phyloP scores from a whole-genome alignment of 1,140 invertebrate genomes.

The Procambarus clarkii region DNA sequence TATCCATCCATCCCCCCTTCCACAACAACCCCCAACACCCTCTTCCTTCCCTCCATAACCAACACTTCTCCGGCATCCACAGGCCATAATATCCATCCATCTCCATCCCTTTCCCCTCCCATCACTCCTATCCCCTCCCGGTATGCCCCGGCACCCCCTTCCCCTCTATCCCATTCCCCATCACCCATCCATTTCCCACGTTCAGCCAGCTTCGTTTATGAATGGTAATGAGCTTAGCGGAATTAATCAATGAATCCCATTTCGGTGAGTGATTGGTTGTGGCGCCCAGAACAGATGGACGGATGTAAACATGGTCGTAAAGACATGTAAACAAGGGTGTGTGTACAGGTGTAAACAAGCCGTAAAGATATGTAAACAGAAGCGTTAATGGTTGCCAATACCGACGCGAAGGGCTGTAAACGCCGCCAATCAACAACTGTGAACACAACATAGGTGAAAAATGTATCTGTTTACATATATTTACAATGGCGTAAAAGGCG shows the following conservation, averaged over 20 bases:
- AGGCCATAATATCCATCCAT: not conserved
- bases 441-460: not conserved
- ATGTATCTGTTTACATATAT: too few species aligned
- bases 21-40: not conserved
- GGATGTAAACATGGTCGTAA: not conserved
- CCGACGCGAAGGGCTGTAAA: too few species aligned
- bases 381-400: not conserved
- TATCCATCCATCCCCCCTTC: not conserved
- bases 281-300: not conserved
- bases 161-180: not conserved
- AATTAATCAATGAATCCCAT: slow-evolving; percentile 4
- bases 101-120: not conserved
- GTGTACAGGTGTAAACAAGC: not conserved
- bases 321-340: too few species aligned
- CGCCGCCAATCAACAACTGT: too few species aligned
- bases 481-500: too few species aligned
- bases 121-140: not conserved
- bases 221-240: not conserved
- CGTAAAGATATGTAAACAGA: too few species aligned
- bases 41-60: not conserved
- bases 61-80: too few species aligned
- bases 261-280: not conserved
- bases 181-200: not conserved
- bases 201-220: not conserved
- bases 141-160: too few species aligned